phyloP scores from a whole-genome alignment of 2,797 vertebrate genomes.

The Crenuchus spilurus region DNA sequence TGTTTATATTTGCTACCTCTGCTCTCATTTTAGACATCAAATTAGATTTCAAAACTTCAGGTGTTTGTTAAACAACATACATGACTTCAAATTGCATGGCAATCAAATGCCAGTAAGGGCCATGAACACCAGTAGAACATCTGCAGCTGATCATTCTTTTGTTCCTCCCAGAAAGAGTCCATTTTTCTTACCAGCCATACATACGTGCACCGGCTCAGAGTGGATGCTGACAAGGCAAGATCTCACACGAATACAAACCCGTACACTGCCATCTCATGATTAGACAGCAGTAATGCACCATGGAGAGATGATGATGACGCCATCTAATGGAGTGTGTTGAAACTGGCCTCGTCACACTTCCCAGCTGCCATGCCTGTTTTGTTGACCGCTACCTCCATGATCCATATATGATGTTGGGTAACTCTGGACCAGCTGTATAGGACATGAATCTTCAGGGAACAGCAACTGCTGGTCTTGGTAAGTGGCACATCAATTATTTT shows the following conservation, averaged over 20 bases:
- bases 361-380: conserved; percentile 25
- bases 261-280: conserved; percentile 48
- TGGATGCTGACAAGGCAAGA: conserved; percentile 38
- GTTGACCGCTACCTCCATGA: neutral
- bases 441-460: conserved; percentile 11
- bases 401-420: neutral
- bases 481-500: too few species aligned
- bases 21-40: too few species aligned
- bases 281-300: neutral
- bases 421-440: neutral
- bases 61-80: neutral
- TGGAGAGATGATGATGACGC: neutral
- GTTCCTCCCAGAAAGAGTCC: conserved; percentile 50
- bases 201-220: conserved; percentile 47
- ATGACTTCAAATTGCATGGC: neutral
- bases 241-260: conserved; percentile 77
- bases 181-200: conserved; percentile 74
- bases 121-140: conserved; percentile 13
- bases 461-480: conserved; percentile 22
- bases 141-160: conserved; percentile 14
- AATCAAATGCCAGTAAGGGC: neutral
- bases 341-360: conserved; percentile 9
- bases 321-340: conserved; percentile 10
- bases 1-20: too few species aligned
- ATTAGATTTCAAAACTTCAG: too few species aligned